These are phyloP conservation scores for Clivina fossor DNA, from an alignment of 2,888 invertebrate genomes.

Conservation along the genomic window DNA sequence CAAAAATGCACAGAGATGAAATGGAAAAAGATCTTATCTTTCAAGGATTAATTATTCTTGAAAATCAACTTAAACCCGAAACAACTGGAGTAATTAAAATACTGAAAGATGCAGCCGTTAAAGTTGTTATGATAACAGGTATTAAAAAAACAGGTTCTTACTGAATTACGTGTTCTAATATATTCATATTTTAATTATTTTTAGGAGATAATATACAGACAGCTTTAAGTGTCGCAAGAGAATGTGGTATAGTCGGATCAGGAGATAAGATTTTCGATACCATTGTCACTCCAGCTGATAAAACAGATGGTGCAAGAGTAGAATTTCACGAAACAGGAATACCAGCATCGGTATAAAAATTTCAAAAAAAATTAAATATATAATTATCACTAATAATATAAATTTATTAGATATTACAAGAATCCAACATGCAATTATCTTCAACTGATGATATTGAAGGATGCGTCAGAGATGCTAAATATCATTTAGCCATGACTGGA, in stretches of 20 bases:
- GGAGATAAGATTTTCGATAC: conserved; percentile 34
- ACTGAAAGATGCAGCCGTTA: conserved; percentile 80
- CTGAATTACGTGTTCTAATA: neutral
- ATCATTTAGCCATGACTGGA: conserved; percentile 55
- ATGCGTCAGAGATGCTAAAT: conserved; percentile 31
- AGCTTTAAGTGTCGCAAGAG: conserved; percentile 87
- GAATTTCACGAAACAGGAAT: conserved; percentile 31
- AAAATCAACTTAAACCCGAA: conserved; percentile 89
- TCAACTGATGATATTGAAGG: conserved; percentile 1
- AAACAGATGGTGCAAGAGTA: conserved; percentile 21
- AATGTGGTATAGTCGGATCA: conserved; percentile 77
- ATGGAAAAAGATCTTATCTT: conserved; percentile 82
- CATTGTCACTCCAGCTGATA: conserved; percentile 43
- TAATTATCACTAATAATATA: conserved; percentile 1
- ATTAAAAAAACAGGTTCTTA: conserved; percentile 26
- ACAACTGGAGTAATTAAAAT: conserved; percentile 77
- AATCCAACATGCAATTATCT: neutral
- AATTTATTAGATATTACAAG: conserved; percentile 8
- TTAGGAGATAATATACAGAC: conserved; percentile 84
- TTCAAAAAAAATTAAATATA: neutral
- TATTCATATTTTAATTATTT: conserved; percentile 35
- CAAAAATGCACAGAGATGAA: conserved; percentile 70
- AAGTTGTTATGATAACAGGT: conserved; percentile 96
- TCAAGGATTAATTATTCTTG: conserved; percentile 87
- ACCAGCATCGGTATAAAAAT: conserved; percentile 9